Evolutionary conservation across 2,888 invertebrate species (phyloP).

Genomic region (Drosophila leonis): DNA sequence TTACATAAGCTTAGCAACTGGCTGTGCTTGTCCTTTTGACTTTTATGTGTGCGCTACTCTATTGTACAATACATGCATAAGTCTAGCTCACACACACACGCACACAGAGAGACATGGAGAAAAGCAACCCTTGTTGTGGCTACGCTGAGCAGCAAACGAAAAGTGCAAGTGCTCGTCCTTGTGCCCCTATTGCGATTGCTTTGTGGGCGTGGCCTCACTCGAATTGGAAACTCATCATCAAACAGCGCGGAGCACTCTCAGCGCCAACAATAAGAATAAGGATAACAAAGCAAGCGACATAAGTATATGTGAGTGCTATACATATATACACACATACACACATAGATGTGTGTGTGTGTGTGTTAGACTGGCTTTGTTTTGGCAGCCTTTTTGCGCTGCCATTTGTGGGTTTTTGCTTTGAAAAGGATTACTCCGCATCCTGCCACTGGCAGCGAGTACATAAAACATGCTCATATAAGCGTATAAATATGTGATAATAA

Average conservation of each 20-base stretch:
- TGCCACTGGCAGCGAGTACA: constrained; percentile 72
- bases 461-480: constrained; percentile 84
- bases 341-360: constrained; percentile 29
- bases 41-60: constrained; percentile 57
- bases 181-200: constrained; percentile 25
- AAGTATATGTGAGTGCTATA: constrained; percentile 37
- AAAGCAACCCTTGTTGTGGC: constrained; percentile 75
- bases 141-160: constrained; percentile 60
- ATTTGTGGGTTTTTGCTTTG: constrained; percentile 82
- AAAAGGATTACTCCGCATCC: constrained; percentile 77
- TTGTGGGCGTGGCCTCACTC: constrained; percentile 73
- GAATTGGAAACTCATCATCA: constrained; percentile 74
- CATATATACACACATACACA: background rate
- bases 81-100: constrained; percentile 33
- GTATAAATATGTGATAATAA: constrained; percentile 84
- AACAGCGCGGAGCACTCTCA: constrained; percentile 52
- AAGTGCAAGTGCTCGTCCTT: constrained; percentile 78
- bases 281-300: constrained; percentile 61
- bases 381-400: constrained; percentile 78
- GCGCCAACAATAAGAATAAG: constrained; percentile 67
- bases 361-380: constrained; percentile 57
- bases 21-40: constrained; percentile 63
- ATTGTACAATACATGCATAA: constrained; percentile 57
- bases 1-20: constrained; percentile 48
- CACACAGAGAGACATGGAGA: constrained; percentile 37